A percentile compares a stretch with the other conserved stretches of the same genome.
Conservation (phyloP, 2,888 invertebrate species). For the Cryptus armator region DNA sequence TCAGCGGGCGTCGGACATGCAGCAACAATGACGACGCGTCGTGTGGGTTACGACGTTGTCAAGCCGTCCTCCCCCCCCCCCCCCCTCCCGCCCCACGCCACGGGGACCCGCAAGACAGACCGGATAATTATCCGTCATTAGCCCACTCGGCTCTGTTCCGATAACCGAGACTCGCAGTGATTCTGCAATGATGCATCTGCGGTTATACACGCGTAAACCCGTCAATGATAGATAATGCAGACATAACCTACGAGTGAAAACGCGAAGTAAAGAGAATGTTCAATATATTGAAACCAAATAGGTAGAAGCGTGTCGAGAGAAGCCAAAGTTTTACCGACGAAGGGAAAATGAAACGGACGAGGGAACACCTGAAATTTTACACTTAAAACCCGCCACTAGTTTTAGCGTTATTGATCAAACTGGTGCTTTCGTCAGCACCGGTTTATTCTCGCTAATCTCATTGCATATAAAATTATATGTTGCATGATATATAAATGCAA, state of each 20-base stretch:
- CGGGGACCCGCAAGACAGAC: constrained; percentile 13
- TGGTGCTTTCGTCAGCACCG: not conserved
- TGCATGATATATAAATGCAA: no score
- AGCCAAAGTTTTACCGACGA: constrained; percentile 27
- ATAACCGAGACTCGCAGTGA: not conserved
- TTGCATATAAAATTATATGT: not conserved
- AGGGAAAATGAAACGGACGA: not conserved
- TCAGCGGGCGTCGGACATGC: constrained; percentile 18
- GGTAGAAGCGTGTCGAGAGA: constrained; percentile 20
- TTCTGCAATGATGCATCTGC: constrained; percentile 4
- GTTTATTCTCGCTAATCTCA: not conserved
- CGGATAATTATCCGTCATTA: constrained; percentile 47
- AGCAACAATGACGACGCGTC: constrained; percentile 26
- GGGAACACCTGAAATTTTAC: constrained; percentile 28
- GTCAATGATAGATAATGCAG: constrained; percentile 1
- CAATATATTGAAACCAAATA: not conserved
- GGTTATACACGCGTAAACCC: not conserved
- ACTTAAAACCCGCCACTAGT: not conserved
- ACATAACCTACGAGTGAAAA: not conserved
- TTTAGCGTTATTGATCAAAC: constrained; percentile 54
- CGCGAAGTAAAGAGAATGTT: not conserved
- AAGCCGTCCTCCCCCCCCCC: not conserved
- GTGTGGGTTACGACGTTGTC: constrained; percentile 16
- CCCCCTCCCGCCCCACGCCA: not conserved
- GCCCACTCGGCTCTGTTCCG: not conserved